Conservation (phyloP, 2,888 invertebrate genomes). For the Crocallis elinguaria region DNA sequence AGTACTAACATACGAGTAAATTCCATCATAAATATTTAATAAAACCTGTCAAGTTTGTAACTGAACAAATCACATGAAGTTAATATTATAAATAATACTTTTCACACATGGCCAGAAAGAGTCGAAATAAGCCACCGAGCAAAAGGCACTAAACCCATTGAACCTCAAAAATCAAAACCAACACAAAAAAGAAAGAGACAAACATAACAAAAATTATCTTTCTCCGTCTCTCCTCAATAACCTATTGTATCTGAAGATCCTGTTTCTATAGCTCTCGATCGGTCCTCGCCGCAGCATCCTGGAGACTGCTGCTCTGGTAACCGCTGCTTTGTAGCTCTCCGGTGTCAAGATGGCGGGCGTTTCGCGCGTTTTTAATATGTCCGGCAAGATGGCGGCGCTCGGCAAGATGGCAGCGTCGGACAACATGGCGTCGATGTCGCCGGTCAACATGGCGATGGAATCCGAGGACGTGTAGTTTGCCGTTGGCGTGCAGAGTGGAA, state of each 20-base stretch:
- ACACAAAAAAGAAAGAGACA: background rate
- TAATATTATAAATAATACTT: background rate
- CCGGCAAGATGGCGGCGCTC: slow-evolving; percentile 60
- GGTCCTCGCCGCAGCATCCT: slow-evolving; percentile 65
- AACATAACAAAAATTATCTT: slow-evolving; percentile 64
- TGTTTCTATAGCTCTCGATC: slow-evolving; percentile 72
- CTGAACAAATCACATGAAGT: background rate
- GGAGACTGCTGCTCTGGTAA: slow-evolving; percentile 71
- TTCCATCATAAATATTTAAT: no score
- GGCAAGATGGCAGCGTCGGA: slow-evolving; percentile 78
- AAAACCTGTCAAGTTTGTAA: background rate
- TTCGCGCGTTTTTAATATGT: slow-evolving; percentile 70
- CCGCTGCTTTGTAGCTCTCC: slow-evolving; percentile 73
- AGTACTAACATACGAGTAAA: no score
- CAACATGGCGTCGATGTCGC: slow-evolving; percentile 27
- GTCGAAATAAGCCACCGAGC: slow-evolving; percentile 4
- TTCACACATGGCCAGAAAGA: background rate
- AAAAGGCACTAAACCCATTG: slow-evolving; percentile 17
- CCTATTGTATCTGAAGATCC: slow-evolving; percentile 72
- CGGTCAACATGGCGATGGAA: slow-evolving; percentile 66
- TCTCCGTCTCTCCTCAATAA: slow-evolving; percentile 69
- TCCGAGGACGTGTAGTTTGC: slow-evolving; percentile 73
- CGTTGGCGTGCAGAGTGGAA: slow-evolving; percentile 88
- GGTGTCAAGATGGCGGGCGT: slow-evolving; percentile 76
- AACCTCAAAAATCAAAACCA: slow-evolving; percentile 8